Percentiles rank a stretch among this genome's conserved stretches.
These are phyloP conservation scores for Battus philenor DNA, from an alignment of 1,140 invertebrate genomes.

Conservation along the genomic window DNA sequence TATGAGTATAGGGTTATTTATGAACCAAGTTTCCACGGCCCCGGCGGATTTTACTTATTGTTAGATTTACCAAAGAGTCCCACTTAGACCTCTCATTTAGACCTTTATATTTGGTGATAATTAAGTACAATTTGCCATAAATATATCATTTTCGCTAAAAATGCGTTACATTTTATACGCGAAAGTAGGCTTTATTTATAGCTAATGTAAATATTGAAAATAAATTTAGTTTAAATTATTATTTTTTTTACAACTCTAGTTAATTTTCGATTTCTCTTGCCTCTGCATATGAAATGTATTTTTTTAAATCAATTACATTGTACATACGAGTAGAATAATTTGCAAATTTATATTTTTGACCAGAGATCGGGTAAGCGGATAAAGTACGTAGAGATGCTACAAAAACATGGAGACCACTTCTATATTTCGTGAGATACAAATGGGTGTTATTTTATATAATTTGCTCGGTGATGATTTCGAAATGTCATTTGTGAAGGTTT, in stretches of 20 bases:
- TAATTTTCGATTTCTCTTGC: slow-evolving; percentile 27
- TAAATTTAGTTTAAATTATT: slow-evolving; percentile 29
- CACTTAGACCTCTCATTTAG: slow-evolving; percentile 16
- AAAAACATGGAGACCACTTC: no score
- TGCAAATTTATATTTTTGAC: no score
- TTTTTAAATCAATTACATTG: slow-evolving; percentile 1
- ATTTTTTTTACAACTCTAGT: slow-evolving; percentile 31
- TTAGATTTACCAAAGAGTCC: slow-evolving; percentile 41
- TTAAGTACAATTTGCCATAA: slow-evolving; percentile 63
- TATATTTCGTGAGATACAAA: no score
- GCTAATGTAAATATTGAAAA: slow-evolving; percentile 36
- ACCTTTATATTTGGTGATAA: slow-evolving; percentile 37
- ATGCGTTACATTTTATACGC: slow-evolving; percentile 36
- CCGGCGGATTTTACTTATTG: slow-evolving; percentile 17
- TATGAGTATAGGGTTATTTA: no score
- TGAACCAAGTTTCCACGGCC: no score
- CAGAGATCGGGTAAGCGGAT: no score
- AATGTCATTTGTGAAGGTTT: no score
- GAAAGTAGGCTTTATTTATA: slow-evolving; percentile 23
- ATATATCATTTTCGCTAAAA: slow-evolving; percentile 27
- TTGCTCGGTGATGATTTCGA: no score
- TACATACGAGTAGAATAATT: not conserved
- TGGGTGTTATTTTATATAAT: no score
- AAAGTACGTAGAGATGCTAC: no score
- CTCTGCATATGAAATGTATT: slow-evolving; percentile 12